Conservation (phyloP, 1,140 invertebrate species). For the Drosophila arizonae region DNA sequence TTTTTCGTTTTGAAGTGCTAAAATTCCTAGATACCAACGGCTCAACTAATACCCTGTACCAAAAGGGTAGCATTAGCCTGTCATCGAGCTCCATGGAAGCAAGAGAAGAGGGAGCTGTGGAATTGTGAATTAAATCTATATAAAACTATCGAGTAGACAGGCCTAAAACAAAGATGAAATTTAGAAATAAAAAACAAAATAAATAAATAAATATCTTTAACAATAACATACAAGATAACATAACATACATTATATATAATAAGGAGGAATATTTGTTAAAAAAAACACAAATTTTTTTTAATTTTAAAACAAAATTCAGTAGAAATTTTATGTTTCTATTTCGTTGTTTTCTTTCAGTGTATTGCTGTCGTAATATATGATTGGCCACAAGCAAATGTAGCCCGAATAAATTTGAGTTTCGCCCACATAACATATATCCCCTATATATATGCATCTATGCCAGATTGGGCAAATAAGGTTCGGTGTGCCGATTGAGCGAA, state of each 20-base stretch:
- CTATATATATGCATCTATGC: constrained; percentile 42
- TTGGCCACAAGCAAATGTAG: background rate
- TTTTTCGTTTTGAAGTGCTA: constrained; percentile 65
- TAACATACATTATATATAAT: no score
- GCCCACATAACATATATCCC: background rate
- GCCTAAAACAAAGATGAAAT: no score
- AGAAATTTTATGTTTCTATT: background rate
- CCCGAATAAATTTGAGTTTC: background rate
- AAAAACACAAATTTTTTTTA: no score
- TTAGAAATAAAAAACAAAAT: no score
- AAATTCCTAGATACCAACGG: constrained; percentile 58
- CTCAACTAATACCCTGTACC: constrained; percentile 38
- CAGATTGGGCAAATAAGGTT: constrained; percentile 48
- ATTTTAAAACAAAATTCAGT: background rate
- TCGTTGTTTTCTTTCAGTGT: background rate
- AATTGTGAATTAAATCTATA: no score
- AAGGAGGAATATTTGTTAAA: no score
- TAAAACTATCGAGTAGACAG: background rate
- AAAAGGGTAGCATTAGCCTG: background rate
- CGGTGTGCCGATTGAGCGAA: constrained; percentile 24
- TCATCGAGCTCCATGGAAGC: background rate
- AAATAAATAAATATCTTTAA: no score
- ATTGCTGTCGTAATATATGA: background rate
- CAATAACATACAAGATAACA: no score
- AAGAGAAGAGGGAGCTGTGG: no score